phyloP scores from a whole-genome alignment of 2,888 invertebrate species.

The Quadroppia sp. region DNA sequence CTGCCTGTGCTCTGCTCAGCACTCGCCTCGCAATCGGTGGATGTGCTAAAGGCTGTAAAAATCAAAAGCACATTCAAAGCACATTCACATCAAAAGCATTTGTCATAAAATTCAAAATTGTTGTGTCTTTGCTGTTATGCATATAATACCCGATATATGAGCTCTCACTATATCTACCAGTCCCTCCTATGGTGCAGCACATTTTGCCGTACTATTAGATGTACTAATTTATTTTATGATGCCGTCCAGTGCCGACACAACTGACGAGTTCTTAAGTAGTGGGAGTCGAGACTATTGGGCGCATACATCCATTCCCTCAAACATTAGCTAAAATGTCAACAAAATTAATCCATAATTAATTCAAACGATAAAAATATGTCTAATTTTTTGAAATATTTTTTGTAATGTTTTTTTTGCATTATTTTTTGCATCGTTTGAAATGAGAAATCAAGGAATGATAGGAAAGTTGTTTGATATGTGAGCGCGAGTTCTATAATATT shows the following conservation, averaged over 20 bases:
- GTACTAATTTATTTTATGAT: conserved; percentile 28
- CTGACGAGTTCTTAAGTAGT: conserved; percentile 35
- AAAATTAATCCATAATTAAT: too few species aligned
- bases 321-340: too few species aligned
- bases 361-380: too few species aligned
- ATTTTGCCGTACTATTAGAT: background rate
- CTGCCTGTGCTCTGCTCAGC: background rate
- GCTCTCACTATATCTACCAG: background rate
- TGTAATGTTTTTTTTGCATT: too few species aligned
- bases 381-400: too few species aligned
- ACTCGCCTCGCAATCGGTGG: background rate
- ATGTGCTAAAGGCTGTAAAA: conserved; percentile 27
- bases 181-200: conserved; percentile 12
- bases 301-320: too few species aligned
- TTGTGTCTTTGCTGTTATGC: conserved; percentile 20
- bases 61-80: conserved; percentile 28
- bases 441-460: too few species aligned
- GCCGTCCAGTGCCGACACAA: conserved; percentile 28
- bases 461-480: background rate
- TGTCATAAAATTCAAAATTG: conserved; percentile 29
- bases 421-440: too few species aligned
- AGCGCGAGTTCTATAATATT: background rate
- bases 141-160: background rate
- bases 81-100: conserved; percentile 9
- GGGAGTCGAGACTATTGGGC: conserved; percentile 31